Percentiles rank a stretch among this genome's conserved stretches.
Conservation (phyloP, 2,888 invertebrate genomes). For the Rhagium mordax region DNA sequence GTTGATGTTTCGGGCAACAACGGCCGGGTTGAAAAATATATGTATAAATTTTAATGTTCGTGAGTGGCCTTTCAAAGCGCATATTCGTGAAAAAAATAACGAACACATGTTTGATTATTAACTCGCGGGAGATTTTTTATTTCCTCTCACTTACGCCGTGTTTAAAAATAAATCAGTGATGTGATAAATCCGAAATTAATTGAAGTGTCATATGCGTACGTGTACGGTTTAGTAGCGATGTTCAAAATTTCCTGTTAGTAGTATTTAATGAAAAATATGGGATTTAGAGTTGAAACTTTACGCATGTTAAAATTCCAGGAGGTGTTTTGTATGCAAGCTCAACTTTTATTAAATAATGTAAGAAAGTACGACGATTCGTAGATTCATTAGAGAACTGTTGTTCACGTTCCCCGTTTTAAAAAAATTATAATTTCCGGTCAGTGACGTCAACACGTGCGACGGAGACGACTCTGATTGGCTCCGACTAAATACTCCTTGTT, state of each 20-base stretch:
- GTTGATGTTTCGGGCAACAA: conserved; percentile 8
- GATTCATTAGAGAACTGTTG: too few species aligned
- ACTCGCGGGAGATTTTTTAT: not conserved
- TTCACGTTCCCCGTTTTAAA: too few species aligned
- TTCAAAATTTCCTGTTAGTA: too few species aligned
- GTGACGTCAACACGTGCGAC: too few species aligned
- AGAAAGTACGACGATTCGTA: too few species aligned
- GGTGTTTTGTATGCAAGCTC: too few species aligned
- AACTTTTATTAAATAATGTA: too few species aligned
- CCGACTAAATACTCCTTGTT: not conserved
- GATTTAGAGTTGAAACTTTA: too few species aligned
- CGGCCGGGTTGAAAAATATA: not conserved
- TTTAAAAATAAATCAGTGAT: not conserved
- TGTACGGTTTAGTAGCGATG: not conserved
- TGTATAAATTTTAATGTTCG: not conserved
- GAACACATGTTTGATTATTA: not conserved
- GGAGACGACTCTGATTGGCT: too few species aligned
- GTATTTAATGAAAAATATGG: too few species aligned
- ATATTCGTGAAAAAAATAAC: not conserved
- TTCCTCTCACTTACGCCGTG: not conserved
- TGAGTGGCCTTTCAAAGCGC: not conserved
- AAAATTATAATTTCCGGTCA: too few species aligned
- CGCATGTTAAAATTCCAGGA: too few species aligned
- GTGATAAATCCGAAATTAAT: not conserved
- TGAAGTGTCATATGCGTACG: conserved; percentile 1